phyloP scores from a whole-genome alignment of 2,113 vertebrate species.

The Chionis minor region DNA sequence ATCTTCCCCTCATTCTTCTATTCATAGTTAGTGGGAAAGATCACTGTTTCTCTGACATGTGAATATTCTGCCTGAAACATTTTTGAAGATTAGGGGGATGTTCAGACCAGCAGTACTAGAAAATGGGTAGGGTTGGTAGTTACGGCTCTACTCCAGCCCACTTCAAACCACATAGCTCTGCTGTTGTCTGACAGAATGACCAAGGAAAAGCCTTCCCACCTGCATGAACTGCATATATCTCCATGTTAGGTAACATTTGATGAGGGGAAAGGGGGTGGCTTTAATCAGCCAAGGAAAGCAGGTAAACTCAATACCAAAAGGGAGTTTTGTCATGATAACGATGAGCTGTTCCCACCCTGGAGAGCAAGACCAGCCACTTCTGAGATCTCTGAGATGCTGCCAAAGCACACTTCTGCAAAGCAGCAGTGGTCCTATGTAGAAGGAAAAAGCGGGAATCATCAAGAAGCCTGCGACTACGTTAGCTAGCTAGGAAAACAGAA shows the following conservation, averaged over 20 bases:
- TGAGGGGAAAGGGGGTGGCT: not conserved
- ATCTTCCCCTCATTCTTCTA: not conserved
- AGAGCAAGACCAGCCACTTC: not conserved
- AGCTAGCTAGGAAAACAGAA: not conserved
- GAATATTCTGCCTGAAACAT: not conserved
- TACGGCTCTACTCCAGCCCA: not conserved
- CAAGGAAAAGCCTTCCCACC: not conserved
- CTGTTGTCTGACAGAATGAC: not conserved
- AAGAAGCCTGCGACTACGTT: not conserved
- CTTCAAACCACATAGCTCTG: not conserved
- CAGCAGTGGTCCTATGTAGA: not conserved
- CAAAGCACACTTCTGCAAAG: not conserved
- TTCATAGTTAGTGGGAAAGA: not conserved
- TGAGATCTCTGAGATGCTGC: not conserved
- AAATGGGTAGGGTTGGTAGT: not conserved
- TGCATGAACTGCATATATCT: not conserved
- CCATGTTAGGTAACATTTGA: not conserved
- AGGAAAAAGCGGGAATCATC: not conserved
- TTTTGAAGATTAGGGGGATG: not conserved
- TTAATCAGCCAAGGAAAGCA: not conserved
- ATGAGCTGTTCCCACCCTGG: not conserved
- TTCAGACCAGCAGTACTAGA: not conserved
- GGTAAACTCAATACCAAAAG: not conserved
- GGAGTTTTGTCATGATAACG: not conserved
- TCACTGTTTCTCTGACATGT: not conserved